phyloP scores from a whole-genome alignment of 2,797 vertebrate genomes.

The Trichosurus vulpecula region DNA sequence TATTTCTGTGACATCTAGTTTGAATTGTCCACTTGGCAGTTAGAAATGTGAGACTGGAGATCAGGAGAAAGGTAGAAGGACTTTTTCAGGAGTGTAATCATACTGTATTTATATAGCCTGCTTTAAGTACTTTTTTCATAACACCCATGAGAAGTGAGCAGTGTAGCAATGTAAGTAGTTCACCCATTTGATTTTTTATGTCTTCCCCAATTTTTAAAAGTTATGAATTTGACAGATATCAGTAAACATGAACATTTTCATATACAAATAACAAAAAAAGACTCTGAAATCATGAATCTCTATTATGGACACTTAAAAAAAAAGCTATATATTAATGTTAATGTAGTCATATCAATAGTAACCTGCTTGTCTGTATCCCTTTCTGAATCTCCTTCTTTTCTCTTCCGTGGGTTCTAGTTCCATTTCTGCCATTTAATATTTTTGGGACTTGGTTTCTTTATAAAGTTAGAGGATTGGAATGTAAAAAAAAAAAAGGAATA shows the following conservation, averaged over 20 bases:
- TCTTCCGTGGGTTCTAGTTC: not conserved
- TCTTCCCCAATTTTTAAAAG: not conserved
- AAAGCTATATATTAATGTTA: not conserved
- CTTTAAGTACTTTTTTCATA: not conserved
- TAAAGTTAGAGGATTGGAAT: not conserved
- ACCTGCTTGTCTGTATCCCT: not conserved
- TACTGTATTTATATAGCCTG: not conserved
- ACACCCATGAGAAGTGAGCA: not conserved
- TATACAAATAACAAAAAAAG: not conserved
- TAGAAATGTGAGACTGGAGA: not conserved
- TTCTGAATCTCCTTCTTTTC: not conserved
- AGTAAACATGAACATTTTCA: not conserved
- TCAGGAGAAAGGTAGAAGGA: not conserved
- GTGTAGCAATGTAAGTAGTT: not conserved
- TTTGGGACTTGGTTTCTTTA: not conserved
- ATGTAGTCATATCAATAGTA: not conserved
- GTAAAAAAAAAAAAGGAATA: not conserved
- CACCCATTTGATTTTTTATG: not conserved
- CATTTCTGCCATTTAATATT: not conserved
- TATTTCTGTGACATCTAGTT: not conserved
- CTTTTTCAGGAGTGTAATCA: not conserved
- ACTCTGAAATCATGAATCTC: not conserved
- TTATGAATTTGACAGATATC: not conserved
- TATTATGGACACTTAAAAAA: not conserved
- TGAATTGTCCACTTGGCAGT: not conserved